Percentiles rank a stretch among this genome's conserved stretches.
Conservation (phyloP, 2,888 invertebrate genomes). For the Epinotia ramella region DNA sequence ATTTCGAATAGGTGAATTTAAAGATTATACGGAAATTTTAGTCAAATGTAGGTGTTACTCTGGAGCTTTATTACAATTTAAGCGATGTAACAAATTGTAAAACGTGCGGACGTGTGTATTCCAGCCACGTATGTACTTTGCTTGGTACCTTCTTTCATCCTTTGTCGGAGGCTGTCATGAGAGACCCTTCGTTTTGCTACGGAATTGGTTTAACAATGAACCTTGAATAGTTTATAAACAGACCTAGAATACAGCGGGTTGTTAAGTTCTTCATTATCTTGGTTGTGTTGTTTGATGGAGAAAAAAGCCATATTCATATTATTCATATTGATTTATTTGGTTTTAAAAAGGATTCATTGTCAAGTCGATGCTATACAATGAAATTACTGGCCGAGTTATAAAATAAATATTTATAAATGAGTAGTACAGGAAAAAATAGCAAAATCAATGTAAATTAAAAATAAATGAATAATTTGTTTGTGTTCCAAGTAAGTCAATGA, state of each 20-base stretch:
- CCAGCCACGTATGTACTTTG: conserved; percentile 75
- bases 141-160: conserved; percentile 73
- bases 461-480: too few relatives aligned
- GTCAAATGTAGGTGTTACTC: conserved; percentile 70
- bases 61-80: conserved; percentile 82
- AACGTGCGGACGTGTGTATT: conserved; percentile 76
- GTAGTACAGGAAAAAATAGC: too few relatives aligned
- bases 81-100: conserved; percentile 83
- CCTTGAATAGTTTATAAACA: conserved; percentile 35
- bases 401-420: too few relatives aligned
- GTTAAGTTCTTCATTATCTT: not conserved
- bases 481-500: too few relatives aligned
- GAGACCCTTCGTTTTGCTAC: conserved; percentile 30
- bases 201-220: conserved; percentile 38
- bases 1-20: conserved; percentile 45
- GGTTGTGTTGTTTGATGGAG: not conserved
- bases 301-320: too few relatives aligned
- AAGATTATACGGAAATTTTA: conserved; percentile 55
- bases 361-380: too few relatives aligned
- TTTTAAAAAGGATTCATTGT: too few relatives aligned
- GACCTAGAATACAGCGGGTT: conserved; percentile 5
- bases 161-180: conserved; percentile 49
- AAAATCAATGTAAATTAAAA: too few relatives aligned
- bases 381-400: too few relatives aligned
- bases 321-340: too few relatives aligned